Conservation (phyloP, 2,888 invertebrate species). For the Folsomia manolachei region DNA sequence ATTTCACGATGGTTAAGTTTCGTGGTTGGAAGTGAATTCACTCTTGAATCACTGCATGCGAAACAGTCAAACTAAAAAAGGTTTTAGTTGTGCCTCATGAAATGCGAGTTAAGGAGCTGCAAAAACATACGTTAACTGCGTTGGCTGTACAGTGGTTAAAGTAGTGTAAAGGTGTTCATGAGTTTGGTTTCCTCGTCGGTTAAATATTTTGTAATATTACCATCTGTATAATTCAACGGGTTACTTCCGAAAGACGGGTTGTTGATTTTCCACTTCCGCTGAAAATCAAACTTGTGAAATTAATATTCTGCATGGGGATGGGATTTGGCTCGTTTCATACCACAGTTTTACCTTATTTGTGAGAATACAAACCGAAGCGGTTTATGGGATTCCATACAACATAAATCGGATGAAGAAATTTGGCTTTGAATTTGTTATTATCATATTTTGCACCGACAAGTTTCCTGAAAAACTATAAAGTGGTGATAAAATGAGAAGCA, state of each 20-base stretch:
- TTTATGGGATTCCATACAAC: too few relatives aligned
- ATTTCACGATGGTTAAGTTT: constrained; percentile 15
- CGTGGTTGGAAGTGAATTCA: constrained; percentile 1
- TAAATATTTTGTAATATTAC: constrained; percentile 4
- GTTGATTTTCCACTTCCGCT: not conserved
- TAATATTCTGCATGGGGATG: too few relatives aligned
- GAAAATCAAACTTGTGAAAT: too few relatives aligned
- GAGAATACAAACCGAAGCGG: too few relatives aligned
- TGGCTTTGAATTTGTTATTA: too few relatives aligned
- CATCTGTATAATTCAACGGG: too few relatives aligned
- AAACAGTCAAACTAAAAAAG: not conserved
- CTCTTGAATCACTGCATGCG: constrained; percentile 11
- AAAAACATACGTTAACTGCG: not conserved
- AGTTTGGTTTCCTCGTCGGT: constrained; percentile 9
- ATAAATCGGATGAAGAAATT: too few relatives aligned
- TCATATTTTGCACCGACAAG: too few relatives aligned
- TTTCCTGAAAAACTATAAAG: too few relatives aligned
- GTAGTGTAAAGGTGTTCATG: not conserved
- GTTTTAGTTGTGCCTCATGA: not conserved
- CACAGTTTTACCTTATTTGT: too few relatives aligned
- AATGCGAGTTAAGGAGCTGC: not conserved
- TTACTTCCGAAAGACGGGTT: not conserved
- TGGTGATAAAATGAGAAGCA: too few relatives aligned
- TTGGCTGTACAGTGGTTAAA: not conserved
- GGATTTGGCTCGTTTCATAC: too few relatives aligned